Conservation (phyloP, 2,888 invertebrate genomes). For the Polydrusus cervinus region DNA sequence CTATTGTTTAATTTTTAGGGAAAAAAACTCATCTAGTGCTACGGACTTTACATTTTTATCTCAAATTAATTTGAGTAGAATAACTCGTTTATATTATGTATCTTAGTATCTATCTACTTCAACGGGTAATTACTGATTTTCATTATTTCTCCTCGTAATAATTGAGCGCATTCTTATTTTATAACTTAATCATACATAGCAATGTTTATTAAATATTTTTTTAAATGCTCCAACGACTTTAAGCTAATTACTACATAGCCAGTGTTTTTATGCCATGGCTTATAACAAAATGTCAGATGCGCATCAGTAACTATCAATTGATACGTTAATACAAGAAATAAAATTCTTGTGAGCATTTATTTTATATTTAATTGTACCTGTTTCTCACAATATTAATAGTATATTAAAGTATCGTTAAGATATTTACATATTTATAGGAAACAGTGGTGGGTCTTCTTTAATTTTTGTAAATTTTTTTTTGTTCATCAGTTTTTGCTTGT, state of each 20-base stretch:
- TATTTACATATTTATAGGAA: neutral
- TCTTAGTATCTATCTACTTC: too few relatives aligned
- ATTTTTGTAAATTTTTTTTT: neutral
- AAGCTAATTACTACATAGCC: neutral
- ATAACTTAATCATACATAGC: neutral
- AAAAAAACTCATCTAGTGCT: too few relatives aligned
- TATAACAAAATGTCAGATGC: neutral
- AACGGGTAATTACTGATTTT: neutral
- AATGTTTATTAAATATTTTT: neutral
- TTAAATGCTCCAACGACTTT: neutral
- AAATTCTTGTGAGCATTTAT: neutral
- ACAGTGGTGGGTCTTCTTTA: slow-evolving; percentile 2
- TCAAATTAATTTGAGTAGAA: too few relatives aligned
- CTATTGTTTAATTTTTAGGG: too few relatives aligned
- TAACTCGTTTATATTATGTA: too few relatives aligned
- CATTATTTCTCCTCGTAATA: too few relatives aligned
- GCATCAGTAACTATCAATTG: neutral
- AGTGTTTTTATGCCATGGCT: neutral
- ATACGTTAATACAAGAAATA: neutral
- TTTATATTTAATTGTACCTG: neutral
- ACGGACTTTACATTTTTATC: too few relatives aligned
- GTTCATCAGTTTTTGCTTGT: neutral
- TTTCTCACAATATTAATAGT: neutral
- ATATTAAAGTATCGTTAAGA: neutral
- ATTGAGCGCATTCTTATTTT: neutral